These are phyloP conservation scores for Archips crataeganus DNA, from an alignment of 2,888 invertebrate species.

Conservation along the genomic window DNA sequence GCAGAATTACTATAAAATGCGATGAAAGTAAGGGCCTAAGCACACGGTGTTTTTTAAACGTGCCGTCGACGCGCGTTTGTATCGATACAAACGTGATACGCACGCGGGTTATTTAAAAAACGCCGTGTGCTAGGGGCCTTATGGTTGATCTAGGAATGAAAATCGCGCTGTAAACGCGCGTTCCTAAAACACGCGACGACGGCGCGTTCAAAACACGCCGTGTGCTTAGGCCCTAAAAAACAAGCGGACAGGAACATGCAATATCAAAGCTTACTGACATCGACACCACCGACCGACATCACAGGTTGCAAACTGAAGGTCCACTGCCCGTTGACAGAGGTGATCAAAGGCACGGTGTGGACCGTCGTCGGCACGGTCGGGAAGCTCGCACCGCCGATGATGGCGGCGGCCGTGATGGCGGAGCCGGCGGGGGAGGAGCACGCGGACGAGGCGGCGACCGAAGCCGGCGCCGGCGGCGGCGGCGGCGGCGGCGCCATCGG, in stretches of 20 bases:
- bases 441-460: constrained; percentile 36
- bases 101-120: too few relatives aligned
- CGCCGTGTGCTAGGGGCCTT: too few relatives aligned
- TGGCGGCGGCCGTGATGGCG: constrained; percentile 34
- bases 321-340: constrained; percentile 81
- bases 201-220: too few relatives aligned
- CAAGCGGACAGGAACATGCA: constrained; percentile 14
- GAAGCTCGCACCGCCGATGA: constrained; percentile 46
- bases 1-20: constrained; percentile 10
- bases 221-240: too few relatives aligned
- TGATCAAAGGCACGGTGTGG: constrained; percentile 76
- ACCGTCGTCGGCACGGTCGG: constrained; percentile 64
- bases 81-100: too few relatives aligned
- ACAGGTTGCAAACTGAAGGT: constrained; percentile 79
- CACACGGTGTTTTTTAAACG: too few relatives aligned
- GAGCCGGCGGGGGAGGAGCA: constrained; percentile 27
- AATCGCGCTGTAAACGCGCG: too few relatives aligned
- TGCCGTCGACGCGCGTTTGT: too few relatives aligned
- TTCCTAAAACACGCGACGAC: too few relatives aligned
- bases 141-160: too few relatives aligned
- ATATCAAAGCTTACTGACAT: constrained; percentile 60
- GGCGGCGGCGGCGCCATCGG: constrained; percentile 42
- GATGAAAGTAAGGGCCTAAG: background rate
- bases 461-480: constrained; percentile 41
- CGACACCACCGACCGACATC: constrained; percentile 76